A percentile compares a stretch with the other conserved stretches of the same genome.
These are phyloP conservation scores for Nerophis lumbriciformis DNA, from an alignment of 2,113 vertebrate species.

Conservation along the genomic window DNA sequence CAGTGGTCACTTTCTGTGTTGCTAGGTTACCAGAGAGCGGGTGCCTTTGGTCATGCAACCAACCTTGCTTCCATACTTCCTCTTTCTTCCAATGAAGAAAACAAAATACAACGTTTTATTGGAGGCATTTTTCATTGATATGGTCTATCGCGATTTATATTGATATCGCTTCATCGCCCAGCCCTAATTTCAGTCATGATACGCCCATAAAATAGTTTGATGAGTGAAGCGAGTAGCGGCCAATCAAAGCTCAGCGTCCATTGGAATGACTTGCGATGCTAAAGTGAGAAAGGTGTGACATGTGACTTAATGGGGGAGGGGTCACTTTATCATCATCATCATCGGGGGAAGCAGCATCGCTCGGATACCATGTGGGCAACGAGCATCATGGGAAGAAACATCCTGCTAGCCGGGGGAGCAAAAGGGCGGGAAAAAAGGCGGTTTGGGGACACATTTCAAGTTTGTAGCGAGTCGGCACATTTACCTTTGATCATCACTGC, in stretches of 20 bases:
- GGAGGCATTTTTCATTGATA: too few relatives aligned
- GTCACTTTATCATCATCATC: conserved; percentile 38
- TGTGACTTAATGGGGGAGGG: conserved; percentile 68
- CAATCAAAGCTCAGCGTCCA: conserved; percentile 2
- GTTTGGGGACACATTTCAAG: conserved; percentile 16
- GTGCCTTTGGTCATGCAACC: too few relatives aligned
- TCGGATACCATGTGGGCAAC: conserved; percentile 63
- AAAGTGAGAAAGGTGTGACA: conserved; percentile 69
- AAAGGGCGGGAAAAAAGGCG: background rate
- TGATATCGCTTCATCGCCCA: too few relatives aligned
- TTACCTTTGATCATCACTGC: conserved; percentile 69
- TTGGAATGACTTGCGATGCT: background rate
- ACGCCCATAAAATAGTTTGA: too few relatives aligned
- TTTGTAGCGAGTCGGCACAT: conserved; percentile 29
- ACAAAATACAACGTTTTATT: too few relatives aligned
- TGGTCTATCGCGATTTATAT: too few relatives aligned
- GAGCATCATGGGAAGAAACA: conserved; percentile 28
- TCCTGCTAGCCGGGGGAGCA: background rate
- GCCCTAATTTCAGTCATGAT: too few relatives aligned
- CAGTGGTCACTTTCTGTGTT: too few relatives aligned
- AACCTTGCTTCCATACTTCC: too few relatives aligned
- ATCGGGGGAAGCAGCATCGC: conserved; percentile 45
- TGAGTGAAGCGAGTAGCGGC: background rate
- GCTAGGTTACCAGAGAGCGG: too few relatives aligned
- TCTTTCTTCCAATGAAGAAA: too few relatives aligned